Percentiles rank a stretch among this genome's conserved stretches.
Evolutionary conservation across 2,113 vertebrate genomes (phyloP).

Genomic region (Atractosteus spatula): DNA sequence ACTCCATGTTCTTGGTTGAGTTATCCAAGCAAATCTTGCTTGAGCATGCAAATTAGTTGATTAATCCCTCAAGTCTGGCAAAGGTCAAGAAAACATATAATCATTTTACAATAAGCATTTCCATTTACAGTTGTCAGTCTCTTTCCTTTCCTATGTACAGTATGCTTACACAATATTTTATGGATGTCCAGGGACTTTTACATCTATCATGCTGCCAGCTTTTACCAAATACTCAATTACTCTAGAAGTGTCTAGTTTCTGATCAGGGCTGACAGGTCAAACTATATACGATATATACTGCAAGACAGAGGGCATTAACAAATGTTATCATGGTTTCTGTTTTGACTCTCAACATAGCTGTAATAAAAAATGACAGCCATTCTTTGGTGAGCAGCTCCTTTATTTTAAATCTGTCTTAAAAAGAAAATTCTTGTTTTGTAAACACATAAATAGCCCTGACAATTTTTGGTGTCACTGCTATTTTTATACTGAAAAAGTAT

Average conservation of each 20-base stretch:
- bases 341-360: neutral
- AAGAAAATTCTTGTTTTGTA: too few species aligned
- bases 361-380: neutral
- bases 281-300: neutral
- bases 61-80: neutral
- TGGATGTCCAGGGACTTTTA: neutral
- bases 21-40: too few species aligned
- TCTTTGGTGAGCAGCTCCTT: neutral
- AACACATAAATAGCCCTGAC: too few species aligned
- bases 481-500: too few species aligned
- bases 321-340: neutral
- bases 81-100: neutral
- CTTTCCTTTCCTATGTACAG: neutral
- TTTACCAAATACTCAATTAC: neutral
- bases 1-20: too few species aligned
- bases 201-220: slow-evolving; percentile 7
- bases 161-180: slow-evolving; percentile 6
- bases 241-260: neutral
- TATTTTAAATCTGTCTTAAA: too few species aligned
- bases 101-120: neutral
- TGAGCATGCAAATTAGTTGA: too few species aligned
- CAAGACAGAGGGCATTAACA: neutral
- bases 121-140: neutral
- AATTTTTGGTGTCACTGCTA: too few species aligned
- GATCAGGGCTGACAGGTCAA: slow-evolving; percentile 8